Conservation (phyloP, 2,113 vertebrate species). For the Pluvialis apricaria region DNA sequence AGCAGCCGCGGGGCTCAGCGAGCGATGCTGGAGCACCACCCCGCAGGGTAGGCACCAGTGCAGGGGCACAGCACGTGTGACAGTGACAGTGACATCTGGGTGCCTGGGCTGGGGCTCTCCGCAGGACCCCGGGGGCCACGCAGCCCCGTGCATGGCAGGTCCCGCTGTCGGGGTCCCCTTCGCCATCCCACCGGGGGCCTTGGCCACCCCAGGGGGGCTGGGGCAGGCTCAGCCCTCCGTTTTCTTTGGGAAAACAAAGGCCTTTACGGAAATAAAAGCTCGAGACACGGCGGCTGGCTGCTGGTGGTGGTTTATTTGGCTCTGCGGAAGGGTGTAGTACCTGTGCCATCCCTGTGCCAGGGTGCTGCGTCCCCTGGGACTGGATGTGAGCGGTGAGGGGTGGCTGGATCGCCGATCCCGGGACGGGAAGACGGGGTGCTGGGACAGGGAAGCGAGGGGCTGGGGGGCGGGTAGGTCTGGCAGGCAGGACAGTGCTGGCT, state of each 20-base stretch:
- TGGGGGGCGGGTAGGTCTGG: neutral
- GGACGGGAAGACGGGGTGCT: neutral
- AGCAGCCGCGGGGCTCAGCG: no score
- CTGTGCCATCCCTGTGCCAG: neutral
- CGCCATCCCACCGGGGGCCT: accelerated
- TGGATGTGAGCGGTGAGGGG: neutral
- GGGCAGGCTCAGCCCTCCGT: neutral
- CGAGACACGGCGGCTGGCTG: neutral
- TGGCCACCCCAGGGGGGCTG: neutral
- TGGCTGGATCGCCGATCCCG: accelerated
- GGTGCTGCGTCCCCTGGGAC: neutral
- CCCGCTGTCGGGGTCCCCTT: neutral
- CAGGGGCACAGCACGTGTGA: neutral
- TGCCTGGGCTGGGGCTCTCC: neutral
- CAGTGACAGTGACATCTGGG: neutral
- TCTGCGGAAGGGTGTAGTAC: neutral
- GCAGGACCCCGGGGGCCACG: accelerated
- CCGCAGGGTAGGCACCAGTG: neutral
- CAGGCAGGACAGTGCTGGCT: neutral
- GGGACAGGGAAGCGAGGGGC: accelerated
- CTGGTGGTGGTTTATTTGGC: neutral
- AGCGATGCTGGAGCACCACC: neutral
- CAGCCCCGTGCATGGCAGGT: accelerated
- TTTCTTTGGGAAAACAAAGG: slow-evolving; percentile 25
- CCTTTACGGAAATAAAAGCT: slow-evolving; percentile 58